Percentiles rank a stretch among this genome's conserved stretches.
phyloP scores from a whole-genome alignment of 2,113 vertebrate genomes.

The Cochlearius cochlearius region DNA sequence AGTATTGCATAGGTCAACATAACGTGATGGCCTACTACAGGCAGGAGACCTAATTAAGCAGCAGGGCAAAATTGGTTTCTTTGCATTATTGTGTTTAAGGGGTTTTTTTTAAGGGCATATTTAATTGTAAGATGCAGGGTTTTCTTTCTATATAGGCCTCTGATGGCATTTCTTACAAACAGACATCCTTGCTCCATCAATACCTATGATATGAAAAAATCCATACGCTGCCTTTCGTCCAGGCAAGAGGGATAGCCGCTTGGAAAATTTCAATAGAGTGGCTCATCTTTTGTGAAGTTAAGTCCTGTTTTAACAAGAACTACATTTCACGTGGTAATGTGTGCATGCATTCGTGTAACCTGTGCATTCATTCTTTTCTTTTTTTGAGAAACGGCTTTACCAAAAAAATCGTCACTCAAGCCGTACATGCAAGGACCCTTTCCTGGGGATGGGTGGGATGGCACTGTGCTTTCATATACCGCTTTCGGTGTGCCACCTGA shows the following conservation, averaged over 20 bases:
- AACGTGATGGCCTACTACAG: conserved; percentile 43
- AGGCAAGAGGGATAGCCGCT: neutral
- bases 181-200: neutral
- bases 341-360: neutral
- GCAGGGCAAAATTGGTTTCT: conserved; percentile 60
- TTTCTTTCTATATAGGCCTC: neutral
- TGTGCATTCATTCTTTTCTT: neutral
- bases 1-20: conserved; percentile 65
- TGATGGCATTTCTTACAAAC: neutral
- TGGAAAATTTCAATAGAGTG: neutral
- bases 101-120: neutral
- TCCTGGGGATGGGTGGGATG: neutral
- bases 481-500: neutral
- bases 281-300: neutral
- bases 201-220: conserved; percentile 30
- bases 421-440: neutral
- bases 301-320: neutral
- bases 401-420: neutral
- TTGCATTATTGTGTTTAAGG: conserved; percentile 52
- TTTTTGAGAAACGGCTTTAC: neutral
- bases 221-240: neutral
- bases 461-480: neutral
- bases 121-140: conserved; percentile 27
- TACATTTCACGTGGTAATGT: neutral
- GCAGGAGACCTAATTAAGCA: conserved; percentile 64